phyloP scores from a whole-genome alignment of 2,888 invertebrate genomes.

The Bellardia pandia region DNA sequence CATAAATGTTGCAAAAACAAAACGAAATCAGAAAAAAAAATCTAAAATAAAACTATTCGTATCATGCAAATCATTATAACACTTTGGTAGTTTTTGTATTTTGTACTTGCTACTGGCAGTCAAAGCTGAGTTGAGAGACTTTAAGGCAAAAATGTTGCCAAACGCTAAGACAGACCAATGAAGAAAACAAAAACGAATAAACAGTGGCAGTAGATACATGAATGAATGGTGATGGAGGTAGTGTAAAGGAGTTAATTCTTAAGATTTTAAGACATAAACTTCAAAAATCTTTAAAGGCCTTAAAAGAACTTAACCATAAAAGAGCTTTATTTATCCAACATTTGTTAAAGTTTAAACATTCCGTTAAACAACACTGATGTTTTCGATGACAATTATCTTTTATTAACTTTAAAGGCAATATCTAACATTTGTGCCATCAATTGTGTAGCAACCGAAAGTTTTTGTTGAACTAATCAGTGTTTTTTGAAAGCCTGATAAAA shows the following conservation, averaged over 20 bases:
- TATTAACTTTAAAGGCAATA: no score
- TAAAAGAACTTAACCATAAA: no score
- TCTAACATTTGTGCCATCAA: no score
- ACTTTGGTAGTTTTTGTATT: background rate
- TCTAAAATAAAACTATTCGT: constrained; percentile 42
- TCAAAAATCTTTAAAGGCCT: no score
- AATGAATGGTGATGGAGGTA: background rate
- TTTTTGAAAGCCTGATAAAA: no score
- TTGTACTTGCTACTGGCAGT: background rate
- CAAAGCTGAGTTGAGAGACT: background rate
- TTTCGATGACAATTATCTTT: no score
- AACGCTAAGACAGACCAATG: background rate
- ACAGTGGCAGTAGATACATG: constrained; percentile 33
- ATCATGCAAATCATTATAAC: constrained; percentile 60
- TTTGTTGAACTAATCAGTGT: no score
- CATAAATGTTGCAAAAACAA: constrained; percentile 45
- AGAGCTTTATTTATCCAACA: no score
- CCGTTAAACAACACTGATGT: no score
- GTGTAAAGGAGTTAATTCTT: constrained; percentile 35
- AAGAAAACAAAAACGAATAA: background rate
- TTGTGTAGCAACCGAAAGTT: no score
- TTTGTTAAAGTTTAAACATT: no score
- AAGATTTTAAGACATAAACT: no score
- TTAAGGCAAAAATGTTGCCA: constrained; percentile 14
- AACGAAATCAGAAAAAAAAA: background rate